Conservation (phyloP, 2,797 vertebrate genomes). For the Serranus cabrilla region DNA sequence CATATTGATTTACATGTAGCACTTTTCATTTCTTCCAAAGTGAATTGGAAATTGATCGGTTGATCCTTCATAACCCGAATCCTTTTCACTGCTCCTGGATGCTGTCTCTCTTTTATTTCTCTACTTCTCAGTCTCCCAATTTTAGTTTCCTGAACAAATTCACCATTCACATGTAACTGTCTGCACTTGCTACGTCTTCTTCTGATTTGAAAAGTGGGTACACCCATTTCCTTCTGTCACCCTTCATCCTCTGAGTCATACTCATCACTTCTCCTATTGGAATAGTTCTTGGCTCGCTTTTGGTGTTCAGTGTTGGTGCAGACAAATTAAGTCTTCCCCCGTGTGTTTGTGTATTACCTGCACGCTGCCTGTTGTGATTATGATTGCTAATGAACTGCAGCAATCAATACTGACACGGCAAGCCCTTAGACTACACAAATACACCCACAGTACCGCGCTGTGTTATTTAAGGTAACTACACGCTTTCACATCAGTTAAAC, state of each 20-base stretch:
- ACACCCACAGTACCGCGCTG: not conserved
- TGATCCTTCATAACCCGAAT: not conserved
- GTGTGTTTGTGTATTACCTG: not conserved
- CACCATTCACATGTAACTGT: not conserved
- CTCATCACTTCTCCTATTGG: too few relatives aligned
- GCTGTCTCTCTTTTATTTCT: not conserved
- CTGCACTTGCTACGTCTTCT: not conserved
- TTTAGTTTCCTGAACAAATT: not conserved
- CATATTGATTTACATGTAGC: not conserved
- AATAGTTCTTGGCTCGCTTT: not conserved
- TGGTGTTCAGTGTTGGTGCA: not conserved
- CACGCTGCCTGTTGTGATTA: not conserved
- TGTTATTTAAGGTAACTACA: not conserved
- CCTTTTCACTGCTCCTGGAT: not conserved
- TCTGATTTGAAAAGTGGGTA: not conserved
- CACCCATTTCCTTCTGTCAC: not conserved
- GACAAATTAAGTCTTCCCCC: not conserved
- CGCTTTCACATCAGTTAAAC: not conserved
- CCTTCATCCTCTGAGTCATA: not conserved
- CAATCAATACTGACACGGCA: not conserved
- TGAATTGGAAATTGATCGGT: conserved; percentile 1
- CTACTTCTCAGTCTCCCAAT: too few relatives aligned
- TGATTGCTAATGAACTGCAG: conserved; percentile 12
- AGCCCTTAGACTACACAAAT: not conserved
- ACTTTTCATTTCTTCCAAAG: not conserved